A percentile compares a stretch with the other conserved stretches of the same genome.
Evolutionary conservation across 2,888 invertebrate genomes (phyloP).

Genomic region (Mesorhabditis belari): DNA sequence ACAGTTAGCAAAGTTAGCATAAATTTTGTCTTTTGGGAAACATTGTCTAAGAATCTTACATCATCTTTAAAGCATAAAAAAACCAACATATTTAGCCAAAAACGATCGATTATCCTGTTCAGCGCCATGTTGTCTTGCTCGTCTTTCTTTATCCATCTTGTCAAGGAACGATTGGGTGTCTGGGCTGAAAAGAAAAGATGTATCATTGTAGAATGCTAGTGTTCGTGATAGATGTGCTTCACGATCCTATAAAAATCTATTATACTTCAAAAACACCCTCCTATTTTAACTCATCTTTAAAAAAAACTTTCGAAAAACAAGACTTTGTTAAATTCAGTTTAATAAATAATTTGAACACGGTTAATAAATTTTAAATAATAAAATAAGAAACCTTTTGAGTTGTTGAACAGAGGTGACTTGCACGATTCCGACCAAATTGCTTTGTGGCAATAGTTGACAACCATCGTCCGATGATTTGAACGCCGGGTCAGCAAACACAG

Average conservation of each 20-base stretch:
- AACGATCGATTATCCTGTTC: conserved; percentile 81
- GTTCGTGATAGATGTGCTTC: too few relatives aligned
- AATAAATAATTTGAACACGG: too few relatives aligned
- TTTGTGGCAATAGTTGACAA: not conserved
- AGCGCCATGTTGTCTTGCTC: conserved; percentile 72
- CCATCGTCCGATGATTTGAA: conserved; percentile 4
- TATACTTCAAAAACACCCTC: too few relatives aligned
- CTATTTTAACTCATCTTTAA: too few relatives aligned
- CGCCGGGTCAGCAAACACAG: conserved; percentile 40
- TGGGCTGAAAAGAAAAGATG: conserved; percentile 59
- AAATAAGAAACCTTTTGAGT: not conserved
- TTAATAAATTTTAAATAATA: too few relatives aligned
- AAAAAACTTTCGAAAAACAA: too few relatives aligned
- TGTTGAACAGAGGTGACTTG: not conserved
- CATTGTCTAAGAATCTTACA: too few relatives aligned
- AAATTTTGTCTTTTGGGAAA: too few relatives aligned
- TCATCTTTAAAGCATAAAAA: not conserved
- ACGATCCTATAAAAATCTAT: too few relatives aligned
- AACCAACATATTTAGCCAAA: conserved; percentile 90
- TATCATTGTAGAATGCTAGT: not conserved
- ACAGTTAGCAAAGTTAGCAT: conserved; percentile 36
- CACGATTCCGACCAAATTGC: not conserved
- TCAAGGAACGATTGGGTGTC: conserved; percentile 92
- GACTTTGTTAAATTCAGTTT: too few relatives aligned
- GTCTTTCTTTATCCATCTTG: conserved; percentile 81